These are phyloP conservation scores for Drosophila funebris DNA, from an alignment of 1,140 invertebrate genomes.

Conservation along the genomic window DNA sequence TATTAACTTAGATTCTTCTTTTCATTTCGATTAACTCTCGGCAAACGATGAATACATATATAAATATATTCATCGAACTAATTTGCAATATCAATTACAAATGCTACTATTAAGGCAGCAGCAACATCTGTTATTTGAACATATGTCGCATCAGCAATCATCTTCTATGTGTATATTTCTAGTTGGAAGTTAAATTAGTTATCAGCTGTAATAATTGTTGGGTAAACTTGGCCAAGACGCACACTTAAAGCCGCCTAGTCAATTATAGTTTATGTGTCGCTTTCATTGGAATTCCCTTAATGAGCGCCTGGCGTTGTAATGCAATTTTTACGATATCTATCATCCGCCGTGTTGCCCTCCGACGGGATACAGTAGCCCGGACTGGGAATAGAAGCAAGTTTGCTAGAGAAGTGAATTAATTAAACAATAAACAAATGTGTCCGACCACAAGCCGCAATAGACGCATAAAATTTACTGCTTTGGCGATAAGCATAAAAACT, in stretches of 20 bases:
- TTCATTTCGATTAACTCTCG: too few relatives aligned
- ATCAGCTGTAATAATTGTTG: constrained; percentile 25
- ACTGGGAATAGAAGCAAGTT: constrained; percentile 5
- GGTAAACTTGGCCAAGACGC: constrained; percentile 4
- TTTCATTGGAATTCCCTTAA: constrained; percentile 64
- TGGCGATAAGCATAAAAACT: constrained; percentile 66
- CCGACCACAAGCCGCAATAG: constrained; percentile 24
- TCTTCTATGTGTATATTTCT: neutral
- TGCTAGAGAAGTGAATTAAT: constrained; percentile 56
- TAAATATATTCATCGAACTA: too few relatives aligned
- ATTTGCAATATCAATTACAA: too few relatives aligned
- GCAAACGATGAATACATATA: too few relatives aligned
- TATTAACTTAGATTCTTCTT: too few relatives aligned
- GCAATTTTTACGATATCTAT: constrained; percentile 72
- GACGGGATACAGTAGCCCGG: constrained; percentile 14
- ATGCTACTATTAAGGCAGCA: neutral
- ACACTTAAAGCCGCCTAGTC: neutral
- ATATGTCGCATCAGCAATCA: neutral
- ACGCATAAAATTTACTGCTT: constrained; percentile 67
- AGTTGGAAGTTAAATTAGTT: constrained; percentile 10
- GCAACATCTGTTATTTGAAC: constrained; percentile 12
- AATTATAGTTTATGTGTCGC: constrained; percentile 35
- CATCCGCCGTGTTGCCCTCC: constrained; percentile 57
- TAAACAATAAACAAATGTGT: constrained; percentile 58
- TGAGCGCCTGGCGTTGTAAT: constrained; percentile 53